A percentile compares a stretch with the other conserved stretches of the same genome.
phyloP scores from a whole-genome alignment of 2,113 vertebrate species.

The Astur gentilis region DNA sequence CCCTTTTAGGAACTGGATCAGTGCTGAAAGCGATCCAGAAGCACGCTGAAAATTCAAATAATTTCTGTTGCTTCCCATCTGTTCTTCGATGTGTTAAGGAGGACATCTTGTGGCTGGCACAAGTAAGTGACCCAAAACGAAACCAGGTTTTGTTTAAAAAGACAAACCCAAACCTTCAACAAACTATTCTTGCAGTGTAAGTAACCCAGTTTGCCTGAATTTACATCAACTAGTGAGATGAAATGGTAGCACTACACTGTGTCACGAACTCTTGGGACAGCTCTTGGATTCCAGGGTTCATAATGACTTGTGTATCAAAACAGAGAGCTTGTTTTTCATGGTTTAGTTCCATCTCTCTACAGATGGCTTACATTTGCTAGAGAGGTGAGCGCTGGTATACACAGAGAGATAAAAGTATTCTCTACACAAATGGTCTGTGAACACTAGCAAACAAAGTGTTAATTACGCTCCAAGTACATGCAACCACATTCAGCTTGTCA shows the following conservation, averaged over 20 bases:
- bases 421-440: neutral
- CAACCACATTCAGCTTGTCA: neutral
- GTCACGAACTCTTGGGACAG: neutral
- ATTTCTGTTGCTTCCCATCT: neutral
- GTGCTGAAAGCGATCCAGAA: neutral
- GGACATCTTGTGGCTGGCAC: constrained; percentile 32
- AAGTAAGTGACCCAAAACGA: neutral
- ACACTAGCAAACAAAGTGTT: neutral
- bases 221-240: neutral
- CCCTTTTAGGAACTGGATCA: neutral
- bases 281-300: neutral
- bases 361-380: accelerated
- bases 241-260: neutral
- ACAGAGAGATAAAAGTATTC: neutral
- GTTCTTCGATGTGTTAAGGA: neutral
- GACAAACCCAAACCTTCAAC: neutral
- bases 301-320: neutral
- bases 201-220: neutral
- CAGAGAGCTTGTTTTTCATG: neutral
- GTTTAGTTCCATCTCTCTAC: neutral
- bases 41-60: neutral
- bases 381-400: neutral
- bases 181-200: neutral
- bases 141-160: neutral
- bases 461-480: neutral